Percentiles rank a stretch among this genome's conserved stretches.
Evolutionary conservation across 2,113 vertebrate genomes (phyloP).

Genomic region (Aptenodytes forsteri): DNA sequence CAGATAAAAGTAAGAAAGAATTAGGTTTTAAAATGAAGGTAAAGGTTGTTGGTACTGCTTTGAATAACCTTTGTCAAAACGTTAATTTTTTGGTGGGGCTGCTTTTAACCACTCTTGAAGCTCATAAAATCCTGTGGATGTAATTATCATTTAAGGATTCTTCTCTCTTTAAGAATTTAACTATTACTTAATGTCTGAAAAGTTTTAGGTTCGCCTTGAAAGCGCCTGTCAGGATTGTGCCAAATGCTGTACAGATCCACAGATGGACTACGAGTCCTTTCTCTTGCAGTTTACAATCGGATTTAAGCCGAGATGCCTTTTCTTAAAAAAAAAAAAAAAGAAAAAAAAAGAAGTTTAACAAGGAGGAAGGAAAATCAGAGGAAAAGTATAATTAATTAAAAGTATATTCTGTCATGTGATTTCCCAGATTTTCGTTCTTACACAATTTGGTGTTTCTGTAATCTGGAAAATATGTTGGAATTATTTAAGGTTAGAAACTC

Average conservation of each 20-base stretch:
- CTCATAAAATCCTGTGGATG: background rate
- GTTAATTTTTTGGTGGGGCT: background rate
- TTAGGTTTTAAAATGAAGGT: background rate
- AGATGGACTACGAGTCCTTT: background rate
- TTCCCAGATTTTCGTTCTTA: background rate
- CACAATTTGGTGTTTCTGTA: background rate
- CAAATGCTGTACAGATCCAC: background rate
- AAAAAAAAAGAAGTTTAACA: background rate
- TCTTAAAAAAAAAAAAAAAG: background rate
- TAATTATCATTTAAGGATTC: background rate
- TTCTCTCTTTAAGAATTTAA: background rate
- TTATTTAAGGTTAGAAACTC: slow-evolving; percentile 3
- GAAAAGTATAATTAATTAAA: background rate
- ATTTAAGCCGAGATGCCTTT: background rate
- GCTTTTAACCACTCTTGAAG: background rate
- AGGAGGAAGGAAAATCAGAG: background rate
- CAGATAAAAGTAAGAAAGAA: background rate
- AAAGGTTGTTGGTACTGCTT: background rate
- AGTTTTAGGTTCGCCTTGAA: background rate
- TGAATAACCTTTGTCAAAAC: background rate
- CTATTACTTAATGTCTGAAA: background rate
- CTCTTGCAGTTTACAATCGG: background rate
- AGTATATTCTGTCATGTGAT: background rate
- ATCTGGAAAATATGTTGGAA: background rate
- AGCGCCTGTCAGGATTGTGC: rapidly evolving